Evolutionary conservation across 2,888 invertebrate species (phyloP).

Genomic region (Nebria brevicollis): DNA sequence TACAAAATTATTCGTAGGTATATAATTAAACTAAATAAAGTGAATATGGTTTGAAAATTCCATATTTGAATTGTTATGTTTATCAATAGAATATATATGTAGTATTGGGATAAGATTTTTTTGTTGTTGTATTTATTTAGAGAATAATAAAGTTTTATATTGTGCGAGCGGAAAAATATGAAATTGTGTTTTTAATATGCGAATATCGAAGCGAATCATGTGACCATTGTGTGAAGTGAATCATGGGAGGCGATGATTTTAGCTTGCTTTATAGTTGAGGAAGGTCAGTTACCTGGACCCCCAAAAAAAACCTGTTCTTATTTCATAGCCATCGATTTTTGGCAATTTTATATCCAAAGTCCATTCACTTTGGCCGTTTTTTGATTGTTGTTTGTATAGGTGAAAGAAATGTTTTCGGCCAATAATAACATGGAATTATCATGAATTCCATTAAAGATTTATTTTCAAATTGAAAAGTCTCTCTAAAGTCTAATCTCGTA

Average conservation of each 20-base stretch:
- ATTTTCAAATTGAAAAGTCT: background rate
- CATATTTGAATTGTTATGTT: no score
- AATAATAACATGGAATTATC: background rate
- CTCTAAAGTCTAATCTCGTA: no score
- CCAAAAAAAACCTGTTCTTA: slow-evolving; percentile 22
- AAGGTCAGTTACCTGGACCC: slow-evolving; percentile 30
- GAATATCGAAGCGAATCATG: background rate
- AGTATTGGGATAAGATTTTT: no score
- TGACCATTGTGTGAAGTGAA: background rate
- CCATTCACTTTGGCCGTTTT: background rate
- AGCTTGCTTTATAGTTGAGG: slow-evolving; percentile 2
- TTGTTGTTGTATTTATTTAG: background rate
- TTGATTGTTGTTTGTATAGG: slow-evolving; percentile 1
- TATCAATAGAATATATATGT: no score
- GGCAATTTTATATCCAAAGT: slow-evolving; percentile 5
- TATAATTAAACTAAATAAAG: background rate
- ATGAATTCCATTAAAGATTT: background rate
- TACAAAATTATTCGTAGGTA: background rate
- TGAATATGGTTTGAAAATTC: no score
- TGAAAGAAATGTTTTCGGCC: background rate
- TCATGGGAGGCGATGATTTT: background rate
- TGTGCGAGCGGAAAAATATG: background rate
- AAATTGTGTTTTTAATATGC: background rate
- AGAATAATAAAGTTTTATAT: background rate
- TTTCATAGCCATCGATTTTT: slow-evolving; percentile 17